Evolutionary conservation across 2,888 invertebrate genomes (phyloP).

Genomic region (Epicampocera succincta): DNA sequence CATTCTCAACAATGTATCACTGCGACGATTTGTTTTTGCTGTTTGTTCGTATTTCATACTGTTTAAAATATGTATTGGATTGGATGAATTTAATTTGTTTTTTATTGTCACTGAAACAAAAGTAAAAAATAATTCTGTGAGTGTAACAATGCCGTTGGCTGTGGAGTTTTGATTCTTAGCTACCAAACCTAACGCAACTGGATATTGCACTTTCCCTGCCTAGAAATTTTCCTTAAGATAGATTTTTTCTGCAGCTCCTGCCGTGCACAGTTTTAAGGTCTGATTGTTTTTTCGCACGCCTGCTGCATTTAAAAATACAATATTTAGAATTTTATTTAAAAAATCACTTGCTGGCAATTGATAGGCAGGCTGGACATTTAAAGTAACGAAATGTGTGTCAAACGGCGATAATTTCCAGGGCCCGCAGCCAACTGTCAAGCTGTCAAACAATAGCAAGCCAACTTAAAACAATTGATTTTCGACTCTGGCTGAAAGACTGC

Average conservation of each 20-base stretch:
- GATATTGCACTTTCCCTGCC: not conserved
- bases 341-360: conserved; percentile 18
- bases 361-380: conserved; percentile 46
- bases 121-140: conserved; percentile 27
- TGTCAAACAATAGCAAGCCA: conserved; percentile 54
- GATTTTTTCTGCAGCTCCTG: conserved; percentile 6
- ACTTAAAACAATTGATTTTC: conserved; percentile 35
- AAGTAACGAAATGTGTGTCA: conserved; percentile 33
- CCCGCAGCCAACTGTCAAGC: conserved; percentile 55
- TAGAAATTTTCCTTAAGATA: conserved; percentile 21
- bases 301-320: conserved; percentile 38
- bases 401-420: conserved; percentile 48
- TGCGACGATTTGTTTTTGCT: conserved; percentile 25
- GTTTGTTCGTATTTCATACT: conserved; percentile 9
- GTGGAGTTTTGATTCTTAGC: conserved; percentile 1
- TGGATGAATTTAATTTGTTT: conserved; percentile 47
- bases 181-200: conserved; percentile 55
- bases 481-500: conserved; percentile 21
- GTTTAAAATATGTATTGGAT: conserved; percentile 9
- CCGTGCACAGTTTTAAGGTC: conserved; percentile 12
- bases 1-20: conserved; percentile 10
- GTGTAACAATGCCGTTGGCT: conserved; percentile 12
- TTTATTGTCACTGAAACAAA: conserved; percentile 51
- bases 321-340: conserved; percentile 42
- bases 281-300: conserved; percentile 27